Conservation (phyloP, 2,797 vertebrate genomes). For the Amblyraja radiata region DNA sequence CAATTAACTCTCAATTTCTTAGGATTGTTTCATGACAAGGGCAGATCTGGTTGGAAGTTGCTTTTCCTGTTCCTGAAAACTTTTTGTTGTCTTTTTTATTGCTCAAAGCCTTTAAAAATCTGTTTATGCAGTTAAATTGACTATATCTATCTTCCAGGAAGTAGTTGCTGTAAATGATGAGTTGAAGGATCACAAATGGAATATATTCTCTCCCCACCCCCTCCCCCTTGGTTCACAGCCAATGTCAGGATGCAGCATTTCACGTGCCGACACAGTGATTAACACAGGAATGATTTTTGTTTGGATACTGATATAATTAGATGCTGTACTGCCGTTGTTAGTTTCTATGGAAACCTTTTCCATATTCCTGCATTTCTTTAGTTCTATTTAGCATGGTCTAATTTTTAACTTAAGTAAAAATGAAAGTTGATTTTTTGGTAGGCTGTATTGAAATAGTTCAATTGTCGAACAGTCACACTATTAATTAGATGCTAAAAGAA, state of each 20-base stretch:
- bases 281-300: neutral
- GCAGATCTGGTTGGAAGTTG: neutral
- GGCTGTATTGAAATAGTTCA: neutral
- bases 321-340: no score
- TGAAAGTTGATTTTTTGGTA: neutral
- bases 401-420: neutral
- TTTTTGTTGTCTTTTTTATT: neutral
- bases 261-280: neutral
- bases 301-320: neutral
- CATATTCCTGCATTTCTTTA: neutral
- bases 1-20: neutral
- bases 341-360: neutral
- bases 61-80: neutral
- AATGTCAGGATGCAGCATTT: neutral
- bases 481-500: neutral
- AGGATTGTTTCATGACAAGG: neutral
- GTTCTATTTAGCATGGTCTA: neutral
- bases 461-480: neutral
- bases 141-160: neutral
- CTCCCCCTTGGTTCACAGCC: neutral
- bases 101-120: no score
- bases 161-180: neutral
- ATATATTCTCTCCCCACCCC: neutral
- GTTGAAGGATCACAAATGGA: neutral
- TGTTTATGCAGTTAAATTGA: neutral